phyloP scores from a whole-genome alignment of 1,140 invertebrate species.

The Halesus radiatus region DNA sequence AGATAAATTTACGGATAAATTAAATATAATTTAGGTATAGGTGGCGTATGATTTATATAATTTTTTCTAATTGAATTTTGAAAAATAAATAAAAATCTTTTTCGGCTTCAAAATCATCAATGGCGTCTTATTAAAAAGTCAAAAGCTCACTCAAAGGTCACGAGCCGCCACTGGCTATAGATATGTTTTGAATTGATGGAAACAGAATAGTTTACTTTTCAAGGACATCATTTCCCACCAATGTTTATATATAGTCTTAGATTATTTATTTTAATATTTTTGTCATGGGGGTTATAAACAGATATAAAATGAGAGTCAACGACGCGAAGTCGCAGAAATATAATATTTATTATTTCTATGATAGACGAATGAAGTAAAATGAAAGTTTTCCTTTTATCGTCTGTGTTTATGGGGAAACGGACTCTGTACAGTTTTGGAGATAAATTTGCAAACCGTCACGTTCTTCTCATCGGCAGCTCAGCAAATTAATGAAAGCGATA shows the following conservation, averaged over 20 bases:
- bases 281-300: not conserved
- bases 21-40: too few species aligned
- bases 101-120: too few species aligned
- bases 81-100: too few species aligned
- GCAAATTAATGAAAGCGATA: conserved; percentile 15
- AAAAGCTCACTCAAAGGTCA: too few species aligned
- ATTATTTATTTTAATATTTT: not conserved
- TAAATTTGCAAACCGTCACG: not conserved
- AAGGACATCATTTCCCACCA: not conserved
- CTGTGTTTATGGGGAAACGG: not conserved
- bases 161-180: too few species aligned
- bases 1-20: too few species aligned
- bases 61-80: too few species aligned
- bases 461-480: not conserved
- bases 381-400: not conserved
- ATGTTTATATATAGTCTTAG: not conserved
- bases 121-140: too few species aligned
- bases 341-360: not conserved
- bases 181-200: too few species aligned
- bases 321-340: not conserved
- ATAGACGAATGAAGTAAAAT: not conserved
- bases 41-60: too few species aligned
- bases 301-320: not conserved
- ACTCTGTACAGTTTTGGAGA: not conserved
- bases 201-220: not conserved